These are phyloP conservation scores for Lapara coniferarum DNA, from an alignment of 2,888 invertebrate species.

Conservation along the genomic window DNA sequence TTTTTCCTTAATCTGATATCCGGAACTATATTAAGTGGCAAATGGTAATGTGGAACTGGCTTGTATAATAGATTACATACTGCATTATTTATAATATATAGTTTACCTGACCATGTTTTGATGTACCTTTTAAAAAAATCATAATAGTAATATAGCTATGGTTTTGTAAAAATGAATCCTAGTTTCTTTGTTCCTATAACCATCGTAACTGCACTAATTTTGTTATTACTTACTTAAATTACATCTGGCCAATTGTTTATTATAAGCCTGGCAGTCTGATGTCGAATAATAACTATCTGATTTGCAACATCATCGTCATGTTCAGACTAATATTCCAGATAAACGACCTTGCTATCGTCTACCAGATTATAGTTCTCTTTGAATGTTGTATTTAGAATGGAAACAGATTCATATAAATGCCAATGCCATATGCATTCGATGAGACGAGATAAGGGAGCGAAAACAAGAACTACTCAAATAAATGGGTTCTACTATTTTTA, in stretches of 20 bases:
- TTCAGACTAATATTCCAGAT: not conserved
- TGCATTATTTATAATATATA: no score
- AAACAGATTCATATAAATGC: conserved; percentile 7
- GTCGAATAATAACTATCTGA: not conserved
- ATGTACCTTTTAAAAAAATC: no score
- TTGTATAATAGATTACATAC: no score
- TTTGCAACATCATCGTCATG: not conserved
- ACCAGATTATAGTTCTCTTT: conserved; percentile 20
- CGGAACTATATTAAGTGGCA: no score
- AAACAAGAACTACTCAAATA: not conserved
- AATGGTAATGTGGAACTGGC: no score
- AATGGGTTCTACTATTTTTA: not conserved
- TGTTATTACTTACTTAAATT: no score
- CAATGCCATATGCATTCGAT: conserved; percentile 13
- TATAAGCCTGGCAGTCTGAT: not conserved
- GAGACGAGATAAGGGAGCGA: not conserved
- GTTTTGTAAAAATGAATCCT: no score
- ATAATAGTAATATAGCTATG: no score
- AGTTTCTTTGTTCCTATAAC: no score
- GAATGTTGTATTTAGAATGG: conserved; percentile 19
- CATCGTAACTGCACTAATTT: no score
- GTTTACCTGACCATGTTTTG: no score
- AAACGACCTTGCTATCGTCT: conserved; percentile 1
- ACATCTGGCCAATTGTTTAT: not conserved
- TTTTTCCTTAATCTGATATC: no score